These are phyloP conservation scores for Nematostella vectensis DNA, from an alignment of 92 coral and sea anemone species.

Conservation along the genomic window DNA sequence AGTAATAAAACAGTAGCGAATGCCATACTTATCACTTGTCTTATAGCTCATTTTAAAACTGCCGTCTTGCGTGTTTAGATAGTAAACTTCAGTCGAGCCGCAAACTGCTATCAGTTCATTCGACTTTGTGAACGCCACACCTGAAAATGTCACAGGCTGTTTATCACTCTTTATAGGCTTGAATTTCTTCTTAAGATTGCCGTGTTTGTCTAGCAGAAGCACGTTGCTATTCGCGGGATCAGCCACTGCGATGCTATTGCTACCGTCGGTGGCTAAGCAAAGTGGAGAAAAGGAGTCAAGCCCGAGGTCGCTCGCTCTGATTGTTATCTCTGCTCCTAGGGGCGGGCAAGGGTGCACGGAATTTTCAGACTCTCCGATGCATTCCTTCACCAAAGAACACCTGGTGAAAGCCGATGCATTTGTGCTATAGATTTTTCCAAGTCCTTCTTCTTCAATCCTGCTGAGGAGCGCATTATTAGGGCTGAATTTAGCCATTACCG, in stretches of 20 bases:
- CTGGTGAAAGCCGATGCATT: conserved; percentile 6
- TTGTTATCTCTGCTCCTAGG: conserved; percentile 29
- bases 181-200: conserved; percentile 44
- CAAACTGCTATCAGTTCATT: conserved; percentile 58
- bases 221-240: conserved; percentile 76
- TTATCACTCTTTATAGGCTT: conserved; percentile 21
- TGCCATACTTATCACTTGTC: conserved; percentile 58
- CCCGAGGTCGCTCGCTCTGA: conserved; percentile 46
- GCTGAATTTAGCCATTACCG: conserved; percentile 45
- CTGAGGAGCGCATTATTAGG: conserved; percentile 47
- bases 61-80: conserved; percentile 54
- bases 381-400: not conserved
- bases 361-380: not conserved
- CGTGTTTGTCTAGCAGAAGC: conserved; percentile 52
- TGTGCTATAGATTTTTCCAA: conserved; percentile 43
- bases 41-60: conserved; percentile 67
- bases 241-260: conserved; percentile 52
- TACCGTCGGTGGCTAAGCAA: conserved; percentile 72
- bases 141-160: conserved; percentile 68
- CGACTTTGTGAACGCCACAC: conserved; percentile 56
- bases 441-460: conserved; percentile 40
- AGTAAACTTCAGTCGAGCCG: conserved; percentile 63
- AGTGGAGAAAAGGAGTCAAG: conserved; percentile 73
- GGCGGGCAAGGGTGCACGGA: conserved; percentile 16
- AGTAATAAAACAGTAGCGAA: conserved; percentile 67